These are phyloP conservation scores for Agrenia bidenticulata DNA, from an alignment of 2,888 invertebrate species.

Conservation along the genomic window DNA sequence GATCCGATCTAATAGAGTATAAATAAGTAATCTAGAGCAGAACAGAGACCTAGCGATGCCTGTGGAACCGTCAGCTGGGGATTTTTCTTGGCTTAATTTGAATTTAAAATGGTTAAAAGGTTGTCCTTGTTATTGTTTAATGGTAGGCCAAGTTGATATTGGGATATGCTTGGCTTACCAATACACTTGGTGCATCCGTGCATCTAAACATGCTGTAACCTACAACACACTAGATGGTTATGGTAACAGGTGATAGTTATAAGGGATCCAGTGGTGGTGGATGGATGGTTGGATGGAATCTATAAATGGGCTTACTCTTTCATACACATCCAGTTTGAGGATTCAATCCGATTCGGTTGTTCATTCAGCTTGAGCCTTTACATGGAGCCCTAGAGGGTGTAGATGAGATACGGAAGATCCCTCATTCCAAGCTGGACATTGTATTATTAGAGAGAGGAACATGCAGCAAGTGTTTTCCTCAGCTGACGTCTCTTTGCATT, in stretches of 20 bases:
- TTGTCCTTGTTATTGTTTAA: constrained; percentile 22
- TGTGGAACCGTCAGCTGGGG: constrained; percentile 45
- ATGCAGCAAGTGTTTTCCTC: constrained; percentile 49
- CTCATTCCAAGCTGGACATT: neutral
- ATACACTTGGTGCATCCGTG: neutral
- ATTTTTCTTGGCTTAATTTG: constrained; percentile 35
- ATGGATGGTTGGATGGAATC: too few relatives aligned
- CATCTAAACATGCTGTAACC: neutral
- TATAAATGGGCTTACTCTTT: constrained; percentile 3
- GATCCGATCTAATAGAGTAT: too few relatives aligned
- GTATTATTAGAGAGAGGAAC: neutral
- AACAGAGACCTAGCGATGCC: neutral
- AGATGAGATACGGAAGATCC: constrained; percentile 5
- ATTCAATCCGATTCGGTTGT: constrained; percentile 17
- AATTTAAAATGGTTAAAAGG: constrained; percentile 39
- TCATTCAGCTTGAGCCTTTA: constrained; percentile 1
- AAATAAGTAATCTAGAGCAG: neutral
- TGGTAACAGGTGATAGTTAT: constrained; percentile 5
- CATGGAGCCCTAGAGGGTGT: neutral
- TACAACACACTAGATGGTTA: neutral
- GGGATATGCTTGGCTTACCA: neutral
- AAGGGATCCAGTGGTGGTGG: neutral
- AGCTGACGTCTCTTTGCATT: constrained; percentile 37
- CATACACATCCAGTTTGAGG: constrained; percentile 9
- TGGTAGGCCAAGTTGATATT: constrained; percentile 6